Base-by-base conservation (phyloP, 2,797 vertebrate species). In the Hemitrygon akajei region DNA sequence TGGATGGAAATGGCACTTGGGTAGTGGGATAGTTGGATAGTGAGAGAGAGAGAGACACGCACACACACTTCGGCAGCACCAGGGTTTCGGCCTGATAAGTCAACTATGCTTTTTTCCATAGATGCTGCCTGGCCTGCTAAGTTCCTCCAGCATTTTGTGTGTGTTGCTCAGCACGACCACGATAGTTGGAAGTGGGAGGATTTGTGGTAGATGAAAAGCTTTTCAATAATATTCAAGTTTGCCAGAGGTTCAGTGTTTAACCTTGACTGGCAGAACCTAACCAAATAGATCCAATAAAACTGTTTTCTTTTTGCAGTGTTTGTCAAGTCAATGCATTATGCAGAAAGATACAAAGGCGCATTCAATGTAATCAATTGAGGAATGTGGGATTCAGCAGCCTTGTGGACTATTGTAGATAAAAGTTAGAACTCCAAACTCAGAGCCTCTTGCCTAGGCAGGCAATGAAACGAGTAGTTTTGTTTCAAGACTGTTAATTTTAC, bases 331-430 rank as follows among this genome's bases (percentile, higher is more conserved):
- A 60, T 58, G 25, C 2, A 11, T 37, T 66, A 66, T 69, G 34
- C 63, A 89, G 60, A 66, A 69, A 89, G n/a, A 89, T 89, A 89
- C 86, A 66, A n/a, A 69, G 86, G 34, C 7, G 18, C 34, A 30
- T 37, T 89, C n/a, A 89, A 60, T 69, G 86, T 89, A 34, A 20
- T 60, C 7, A 89, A n/a, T 89, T 89, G 7, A 89, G 63, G 86
- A 89, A 89, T 89, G 86, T 60, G 69, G n/a, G n/a, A 69, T 69
- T 89, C 86, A 89, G 86, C 86, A 89, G 86, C 86, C 86, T 89
- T 89, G 86, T 69, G 60, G 4, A 69, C n/a, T 89, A n/a, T 89
- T 69, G 60, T 20, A 89, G 86, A 89, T 89, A 89, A 89, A 10
- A 37, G 63, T 66, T 69, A 22, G 86, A 89, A 34, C 60, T 63